Evolutionary conservation across 1,140 invertebrate species (phyloP), one percentile per base, ranked within the genome.

Genomic region (Nymphalis io): DNA sequence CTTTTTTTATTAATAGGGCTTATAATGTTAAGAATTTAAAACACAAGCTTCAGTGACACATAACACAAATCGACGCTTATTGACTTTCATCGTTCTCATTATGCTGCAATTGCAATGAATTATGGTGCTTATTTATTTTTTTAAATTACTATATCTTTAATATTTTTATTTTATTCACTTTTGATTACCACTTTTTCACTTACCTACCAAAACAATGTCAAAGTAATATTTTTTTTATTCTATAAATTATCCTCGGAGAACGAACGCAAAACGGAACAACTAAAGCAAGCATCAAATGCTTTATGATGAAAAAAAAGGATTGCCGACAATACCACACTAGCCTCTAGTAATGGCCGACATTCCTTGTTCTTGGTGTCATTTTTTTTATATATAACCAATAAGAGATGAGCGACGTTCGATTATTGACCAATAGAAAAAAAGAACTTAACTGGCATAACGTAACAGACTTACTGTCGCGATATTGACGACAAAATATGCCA

Each of bases 151-250:
- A 27, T 60, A 61, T 27, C 48, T 27, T 27, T 55, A 51, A n/a
- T 55, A 27, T 27, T 64, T 59, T 48, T 12, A 60, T 60, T 65
- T 60, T 69, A n/a, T 62, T 68, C 21, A 63, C 33, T 62, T 73
- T 68, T 68, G 27, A 75, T 58, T 65, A 69, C 39, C 21, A 74
- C 40, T 69, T 74, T 80, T 79, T 60, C 78, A 88, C 85, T 86
- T 77, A 90, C 88, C 83, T 77, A 90, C 88, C 83, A 88, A 85
- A 84, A 87, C 82, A 87, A 88, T 84, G 79, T 81, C 81, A 82
- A 80, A 74, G 71, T 69, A 70, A 67, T 51, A 79, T 72, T 86
- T 87, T 88, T 88, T 84, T 88, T 62, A 66, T 60, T 48, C 65
- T 79, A 80, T 82, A 81, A 77, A 77, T 80, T 74, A 83, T 73